phyloP scores from a whole-genome alignment of 53 echinoderm and acorn worm species.

The Astropecten irregularis region DNA sequence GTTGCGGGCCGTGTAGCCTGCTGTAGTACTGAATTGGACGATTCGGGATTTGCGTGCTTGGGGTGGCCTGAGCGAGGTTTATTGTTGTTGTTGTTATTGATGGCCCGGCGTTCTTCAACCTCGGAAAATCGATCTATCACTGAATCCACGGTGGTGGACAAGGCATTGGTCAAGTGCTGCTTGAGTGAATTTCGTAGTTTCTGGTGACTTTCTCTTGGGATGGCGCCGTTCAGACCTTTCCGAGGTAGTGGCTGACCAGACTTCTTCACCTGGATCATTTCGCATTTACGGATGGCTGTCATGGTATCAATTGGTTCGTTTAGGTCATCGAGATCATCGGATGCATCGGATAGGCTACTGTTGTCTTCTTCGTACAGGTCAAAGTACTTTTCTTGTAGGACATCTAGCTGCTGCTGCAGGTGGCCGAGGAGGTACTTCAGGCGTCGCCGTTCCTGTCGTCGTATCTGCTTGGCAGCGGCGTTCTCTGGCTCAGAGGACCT shows the following conservation, averaged over 20 bases:
- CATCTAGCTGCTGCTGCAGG: slow-evolving; percentile 87
- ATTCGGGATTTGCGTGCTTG: slow-evolving; percentile 3
- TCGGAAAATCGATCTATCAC: slow-evolving; percentile 61
- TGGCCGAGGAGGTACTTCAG: slow-evolving; percentile 84
- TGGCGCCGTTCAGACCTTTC: slow-evolving; percentile 39
- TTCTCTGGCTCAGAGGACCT: slow-evolving; percentile 37
- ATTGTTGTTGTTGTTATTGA: slow-evolving; percentile 33
- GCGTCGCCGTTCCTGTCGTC: slow-evolving; percentile 67
- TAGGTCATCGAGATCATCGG: slow-evolving; percentile 89
- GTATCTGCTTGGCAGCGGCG: slow-evolving; percentile 34
- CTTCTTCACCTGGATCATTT: slow-evolving; percentile 48
- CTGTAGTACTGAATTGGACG: slow-evolving; percentile 66
- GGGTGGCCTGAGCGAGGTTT: slow-evolving; percentile 36
- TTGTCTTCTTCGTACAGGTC: slow-evolving; percentile 89
- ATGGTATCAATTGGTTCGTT: slow-evolving; percentile 82
- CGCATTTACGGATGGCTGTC: slow-evolving; percentile 78
- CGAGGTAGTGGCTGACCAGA: slow-evolving; percentile 1
- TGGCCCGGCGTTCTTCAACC: slow-evolving; percentile 41
- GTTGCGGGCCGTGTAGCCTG: slow-evolving; percentile 50
- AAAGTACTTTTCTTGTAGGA: slow-evolving; percentile 90
- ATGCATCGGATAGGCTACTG: slow-evolving; percentile 75
- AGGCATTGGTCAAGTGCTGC: slow-evolving; percentile 63
- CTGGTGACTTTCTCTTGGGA: slow-evolving; percentile 59
- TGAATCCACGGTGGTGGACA: slow-evolving; percentile 65
- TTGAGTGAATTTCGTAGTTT: slow-evolving; percentile 64